A percentile compares a stretch with the other conserved stretches of the same genome.
phyloP scores from a whole-genome alignment of 2,797 vertebrate species.

The Amblyraja radiata region DNA sequence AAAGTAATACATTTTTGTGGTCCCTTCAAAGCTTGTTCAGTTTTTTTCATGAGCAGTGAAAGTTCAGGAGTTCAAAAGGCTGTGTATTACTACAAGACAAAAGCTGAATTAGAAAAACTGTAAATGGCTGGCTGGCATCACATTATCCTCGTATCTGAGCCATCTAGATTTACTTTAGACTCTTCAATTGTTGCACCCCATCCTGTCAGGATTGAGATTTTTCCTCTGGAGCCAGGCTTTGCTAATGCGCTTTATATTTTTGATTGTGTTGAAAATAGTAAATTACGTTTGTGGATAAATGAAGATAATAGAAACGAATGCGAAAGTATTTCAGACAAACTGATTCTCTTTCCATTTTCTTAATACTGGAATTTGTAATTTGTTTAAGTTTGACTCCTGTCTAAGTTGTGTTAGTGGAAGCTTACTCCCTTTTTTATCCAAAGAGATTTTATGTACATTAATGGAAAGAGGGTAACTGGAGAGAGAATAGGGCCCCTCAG shows the following conservation, averaged over 20 bases:
- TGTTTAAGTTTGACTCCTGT: not conserved
- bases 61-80: not conserved
- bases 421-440: not conserved
- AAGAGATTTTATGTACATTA: not conserved
- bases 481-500: too few relatives aligned
- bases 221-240: not conserved
- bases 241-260: not conserved
- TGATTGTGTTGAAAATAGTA: not conserved
- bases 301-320: not conserved
- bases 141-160: not conserved
- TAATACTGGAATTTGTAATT: not conserved
- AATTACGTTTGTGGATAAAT: not conserved
- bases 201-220: not conserved
- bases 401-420: not conserved
- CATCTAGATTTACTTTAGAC: not conserved
- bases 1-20: not conserved
- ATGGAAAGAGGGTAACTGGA: not conserved
- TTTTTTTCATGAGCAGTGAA: not conserved
- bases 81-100: not conserved
- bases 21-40: not conserved
- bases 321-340: not conserved
- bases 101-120: not conserved
- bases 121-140: not conserved
- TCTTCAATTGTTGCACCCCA: not conserved
- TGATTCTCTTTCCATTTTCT: not conserved